A percentile compares a stretch with the other conserved stretches of the same genome.
Conservation (phyloP, 2,113 vertebrate species). For the Regulus satrapa region DNA sequence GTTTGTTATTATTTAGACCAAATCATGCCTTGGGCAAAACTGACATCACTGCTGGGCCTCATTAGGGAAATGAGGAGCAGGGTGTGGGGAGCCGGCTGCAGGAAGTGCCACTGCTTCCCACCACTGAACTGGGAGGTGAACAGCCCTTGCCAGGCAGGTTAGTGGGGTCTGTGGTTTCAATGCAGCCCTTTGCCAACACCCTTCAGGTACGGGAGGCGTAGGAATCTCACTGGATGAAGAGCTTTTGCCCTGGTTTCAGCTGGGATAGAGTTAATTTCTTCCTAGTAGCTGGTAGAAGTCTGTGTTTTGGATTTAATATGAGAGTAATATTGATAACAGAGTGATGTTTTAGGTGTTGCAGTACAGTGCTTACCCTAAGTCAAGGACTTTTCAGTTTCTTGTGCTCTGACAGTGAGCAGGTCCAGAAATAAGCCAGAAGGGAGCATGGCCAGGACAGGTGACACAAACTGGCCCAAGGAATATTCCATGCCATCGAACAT, state of each 20-base stretch:
- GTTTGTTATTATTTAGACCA: slow-evolving; percentile 21
- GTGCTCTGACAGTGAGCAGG: background rate
- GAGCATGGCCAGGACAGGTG: background rate
- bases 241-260: background rate
- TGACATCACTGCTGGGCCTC: slow-evolving; percentile 25
- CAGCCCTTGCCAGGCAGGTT: slow-evolving; percentile 43
- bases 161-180: slow-evolving; percentile 34
- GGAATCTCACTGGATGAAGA: slow-evolving; percentile 39
- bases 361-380: background rate
- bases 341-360: background rate
- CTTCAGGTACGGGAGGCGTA: background rate
- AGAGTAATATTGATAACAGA: background rate
- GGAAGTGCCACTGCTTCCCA: slow-evolving; percentile 24
- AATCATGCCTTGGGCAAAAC: slow-evolving; percentile 5
- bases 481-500: background rate
- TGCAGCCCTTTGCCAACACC: slow-evolving; percentile 32
- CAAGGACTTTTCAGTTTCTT: background rate
- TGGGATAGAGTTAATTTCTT: background rate
- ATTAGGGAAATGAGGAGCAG: slow-evolving; percentile 21
- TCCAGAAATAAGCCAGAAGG: background rate
- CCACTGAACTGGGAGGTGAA: slow-evolving; percentile 8
- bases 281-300: background rate
- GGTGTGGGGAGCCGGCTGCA: background rate
- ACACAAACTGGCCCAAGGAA: background rate
- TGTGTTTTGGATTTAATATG: background rate